Evolutionary conservation across 2,113 vertebrate species (phyloP), one percentile per base, ranked within the genome.

Genomic region (Sciurus niger): DNA sequence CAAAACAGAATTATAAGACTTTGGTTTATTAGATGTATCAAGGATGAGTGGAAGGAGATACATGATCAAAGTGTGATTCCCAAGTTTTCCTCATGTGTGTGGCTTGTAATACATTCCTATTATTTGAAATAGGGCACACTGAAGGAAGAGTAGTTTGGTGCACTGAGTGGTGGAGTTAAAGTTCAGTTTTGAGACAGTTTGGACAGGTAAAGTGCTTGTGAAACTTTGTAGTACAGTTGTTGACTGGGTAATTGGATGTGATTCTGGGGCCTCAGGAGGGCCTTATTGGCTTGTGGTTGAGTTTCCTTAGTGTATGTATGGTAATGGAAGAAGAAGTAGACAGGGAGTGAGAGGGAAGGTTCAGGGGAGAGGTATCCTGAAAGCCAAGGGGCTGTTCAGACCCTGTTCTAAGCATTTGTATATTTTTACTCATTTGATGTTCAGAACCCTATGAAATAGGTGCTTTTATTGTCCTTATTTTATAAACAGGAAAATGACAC

Each of bases 381-480:
- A 84, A 65, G 53, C n/a, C 70, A 72, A 34, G 51, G 32, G 4
- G 40, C 58, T 70, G 6, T 93, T 88, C 30, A 77, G 17, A 25
- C 20, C n/a, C 40, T 78, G 4, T 83, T 86, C 58, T 68, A 78
- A 84, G 53, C 37, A 34, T 90, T 77, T 77, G 6, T 73, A 9
- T 58, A 20, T 70, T 84, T 92, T 89, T 86, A 80, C 32, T 92
- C 72, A 80, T 60, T 87, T 86, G 20, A 58, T 90, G 58, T 68
- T 76, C 25, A 32, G 51, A 82, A 77, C n/a, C 37, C 25, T 86
- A 34, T 72, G 74, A 90, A 82, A 87, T 90, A 43, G 65, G 4
- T 94, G 28, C 60, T 93, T 90, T 85, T 80, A 84, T 67, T 84
- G 55, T 58, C 20, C 55, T 58, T 58, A 58, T 58, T 80, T 90